phyloP scores from a whole-genome alignment of 2,113 vertebrate genomes.

The Hassar affinis region DNA sequence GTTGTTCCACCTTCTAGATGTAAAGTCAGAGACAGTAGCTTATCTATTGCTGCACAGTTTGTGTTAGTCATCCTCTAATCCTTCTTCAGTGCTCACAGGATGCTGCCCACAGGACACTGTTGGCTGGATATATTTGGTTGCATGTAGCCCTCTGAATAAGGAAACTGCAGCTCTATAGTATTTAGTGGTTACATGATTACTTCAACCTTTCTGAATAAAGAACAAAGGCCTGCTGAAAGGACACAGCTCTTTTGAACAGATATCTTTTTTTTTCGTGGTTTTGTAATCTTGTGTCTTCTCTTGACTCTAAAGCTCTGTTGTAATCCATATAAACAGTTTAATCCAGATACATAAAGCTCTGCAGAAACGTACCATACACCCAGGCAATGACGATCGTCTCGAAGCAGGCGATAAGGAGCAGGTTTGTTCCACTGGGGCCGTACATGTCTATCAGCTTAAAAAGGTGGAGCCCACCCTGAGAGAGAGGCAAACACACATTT shows the following conservation, averaged over 20 bases:
- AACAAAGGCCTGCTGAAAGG: too few species aligned
- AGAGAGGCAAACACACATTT: neutral
- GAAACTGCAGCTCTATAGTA: neutral
- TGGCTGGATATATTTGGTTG: too few species aligned
- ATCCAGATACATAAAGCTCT: neutral
- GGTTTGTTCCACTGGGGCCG: constrained; percentile 57
- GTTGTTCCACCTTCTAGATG: too few species aligned
- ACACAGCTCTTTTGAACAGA: neutral
- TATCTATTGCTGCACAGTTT: too few species aligned
- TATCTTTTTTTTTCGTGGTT: neutral
- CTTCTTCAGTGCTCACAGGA: too few species aligned
- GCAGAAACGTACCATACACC: constrained; percentile 68
- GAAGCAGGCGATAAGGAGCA: constrained; percentile 66
- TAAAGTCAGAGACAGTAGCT: too few species aligned
- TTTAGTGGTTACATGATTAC: neutral
- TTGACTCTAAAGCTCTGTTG: neutral
- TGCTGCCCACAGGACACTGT: too few species aligned
- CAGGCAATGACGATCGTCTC: constrained; percentile 66
- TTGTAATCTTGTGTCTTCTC: neutral
- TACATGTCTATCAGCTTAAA: constrained; percentile 66
- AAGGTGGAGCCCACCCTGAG: constrained; percentile 65
- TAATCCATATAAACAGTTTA: constrained; percentile 3
- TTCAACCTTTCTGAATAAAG: neutral
- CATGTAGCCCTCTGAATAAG: too few species aligned
- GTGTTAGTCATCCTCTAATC: too few species aligned